Conservation (phyloP, 2,797 vertebrate genomes). For the Morus bassanus region DNA sequence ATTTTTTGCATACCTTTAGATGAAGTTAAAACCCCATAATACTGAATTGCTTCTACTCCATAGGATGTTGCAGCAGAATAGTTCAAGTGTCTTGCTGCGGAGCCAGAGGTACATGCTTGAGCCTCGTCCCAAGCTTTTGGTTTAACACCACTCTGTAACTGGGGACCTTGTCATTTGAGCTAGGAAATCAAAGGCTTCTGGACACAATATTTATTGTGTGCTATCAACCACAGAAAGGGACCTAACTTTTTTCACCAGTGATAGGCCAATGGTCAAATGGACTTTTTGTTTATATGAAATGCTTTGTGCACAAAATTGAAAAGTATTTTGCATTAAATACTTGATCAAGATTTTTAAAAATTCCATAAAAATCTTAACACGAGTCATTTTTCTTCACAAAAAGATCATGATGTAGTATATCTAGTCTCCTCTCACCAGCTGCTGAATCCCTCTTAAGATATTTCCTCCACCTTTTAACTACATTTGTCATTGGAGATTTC, state of each 20-base stretch:
- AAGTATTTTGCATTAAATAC: background rate
- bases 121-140: background rate
- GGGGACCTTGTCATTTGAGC: background rate
- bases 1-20: background rate
- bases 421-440: background rate
- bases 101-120: background rate
- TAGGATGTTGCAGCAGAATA: background rate
- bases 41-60: background rate
- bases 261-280: background rate
- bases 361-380: background rate
- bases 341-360: background rate
- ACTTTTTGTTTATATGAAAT: background rate
- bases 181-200: background rate
- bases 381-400: background rate
- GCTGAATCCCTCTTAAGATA: background rate
- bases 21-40: background rate
- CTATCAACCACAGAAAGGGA: background rate
- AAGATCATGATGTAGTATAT: background rate
- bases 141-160: background rate
- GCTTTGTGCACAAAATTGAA: background rate
- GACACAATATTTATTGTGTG: background rate
- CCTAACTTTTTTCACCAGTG: background rate
- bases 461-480: conserved; percentile 11
- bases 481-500: conserved; percentile 44
- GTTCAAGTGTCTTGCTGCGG: background rate